Evolutionary conservation across 2,113 vertebrate genomes (phyloP), one percentile per base, ranked within the genome.

Genomic region (Talpa occidentalis): DNA sequence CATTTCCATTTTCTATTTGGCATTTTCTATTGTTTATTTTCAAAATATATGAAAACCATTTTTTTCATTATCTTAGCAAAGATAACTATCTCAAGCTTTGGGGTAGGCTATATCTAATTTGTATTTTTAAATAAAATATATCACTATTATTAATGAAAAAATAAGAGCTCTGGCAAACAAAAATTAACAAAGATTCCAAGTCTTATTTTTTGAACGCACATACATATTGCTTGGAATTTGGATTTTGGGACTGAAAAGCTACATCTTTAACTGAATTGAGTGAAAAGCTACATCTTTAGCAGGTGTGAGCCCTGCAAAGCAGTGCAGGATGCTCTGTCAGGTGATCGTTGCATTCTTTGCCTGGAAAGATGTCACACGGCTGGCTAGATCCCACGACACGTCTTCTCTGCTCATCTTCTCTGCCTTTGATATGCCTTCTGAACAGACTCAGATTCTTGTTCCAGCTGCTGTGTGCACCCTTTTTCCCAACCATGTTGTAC

Each of bases 41-140:
- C 11, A 92, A 66, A 42, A 73, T 90, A 22, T 62, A 42, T 66
- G 24, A 85, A 76, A 74, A 66, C 14, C 8, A 3, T 79, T 66
- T 86, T 32, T 88, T 62, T 32, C 47, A 73, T 59, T 40, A 81
- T 64, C 93, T 91, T 30, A 70, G 78, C 32, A 56, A 93, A 81
- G 37, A 44, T 10, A 60, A 21, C 42, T 95, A 76, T 16, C 70
- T 87, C 49, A 76, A 42, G 24, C 56, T 94, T 76, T 6, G 8
- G 24, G 24, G 37, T 30, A 76, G 19, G 3, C 19, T 93, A 10
- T 44, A 56, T 90, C 40, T 82, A 30, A 69, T 69, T 60, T 92
- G 42, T 52, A 72, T 56, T 83, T 88, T 84, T 60, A 81, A 80
- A 60, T 52, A 44, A 73, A 88, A 76, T 0, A 14, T 47, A 56